phyloP scores from a whole-genome alignment of 2,113 vertebrate genomes.

The Manacus vitellinus region DNA sequence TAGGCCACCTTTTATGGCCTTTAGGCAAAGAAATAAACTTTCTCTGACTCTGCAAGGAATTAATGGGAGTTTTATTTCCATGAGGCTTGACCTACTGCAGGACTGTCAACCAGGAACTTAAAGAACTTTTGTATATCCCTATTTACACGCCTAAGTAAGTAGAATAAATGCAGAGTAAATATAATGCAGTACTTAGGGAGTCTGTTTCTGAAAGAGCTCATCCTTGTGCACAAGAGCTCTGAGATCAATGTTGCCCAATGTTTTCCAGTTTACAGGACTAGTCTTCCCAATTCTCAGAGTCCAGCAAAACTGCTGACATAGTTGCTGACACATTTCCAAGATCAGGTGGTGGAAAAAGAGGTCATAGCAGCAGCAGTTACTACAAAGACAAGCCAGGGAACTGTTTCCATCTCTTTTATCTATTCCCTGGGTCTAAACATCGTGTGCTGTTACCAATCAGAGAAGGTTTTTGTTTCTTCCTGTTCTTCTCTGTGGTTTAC shows the following conservation, averaged over 20 bases:
- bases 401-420: neutral
- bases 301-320: neutral
- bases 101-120: neutral
- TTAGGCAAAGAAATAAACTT: constrained; percentile 1
- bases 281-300: neutral
- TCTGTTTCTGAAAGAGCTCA: neutral
- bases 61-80: neutral
- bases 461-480: neutral
- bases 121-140: neutral
- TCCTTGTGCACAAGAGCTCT: neutral
- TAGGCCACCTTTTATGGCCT: neutral
- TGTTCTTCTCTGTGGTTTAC: neutral
- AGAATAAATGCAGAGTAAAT: neutral
- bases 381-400: neutral
- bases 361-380: neutral
- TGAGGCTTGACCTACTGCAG: neutral
- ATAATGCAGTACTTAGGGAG: neutral
- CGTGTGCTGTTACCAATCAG: neutral
- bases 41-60: neutral
- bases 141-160: neutral
- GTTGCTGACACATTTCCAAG: neutral
- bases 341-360: constrained; percentile 8
- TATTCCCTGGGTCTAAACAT: neutral
- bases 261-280: neutral
- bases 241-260: neutral